Evolutionary conservation across 2,113 vertebrate species (phyloP).

Genomic region (Platysternon megacephalum): DNA sequence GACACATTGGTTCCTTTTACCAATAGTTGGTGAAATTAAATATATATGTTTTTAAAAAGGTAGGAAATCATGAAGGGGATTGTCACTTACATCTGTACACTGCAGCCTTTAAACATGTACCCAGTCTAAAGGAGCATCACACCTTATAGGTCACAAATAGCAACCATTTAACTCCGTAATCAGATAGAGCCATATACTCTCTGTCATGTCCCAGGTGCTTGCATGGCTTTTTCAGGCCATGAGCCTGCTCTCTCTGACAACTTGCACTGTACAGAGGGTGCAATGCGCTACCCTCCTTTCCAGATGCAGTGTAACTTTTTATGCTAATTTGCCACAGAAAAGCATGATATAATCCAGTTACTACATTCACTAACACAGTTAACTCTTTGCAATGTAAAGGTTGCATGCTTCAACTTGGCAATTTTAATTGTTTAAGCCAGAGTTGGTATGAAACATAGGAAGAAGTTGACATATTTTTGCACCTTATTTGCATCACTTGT

Average conservation of each 20-base stretch:
- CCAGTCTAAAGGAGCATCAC: accelerated
- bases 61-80: neutral
- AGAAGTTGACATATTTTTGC: neutral
- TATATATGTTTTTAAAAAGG: neutral
- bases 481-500: accelerated
- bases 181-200: neutral
- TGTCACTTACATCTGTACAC: neutral
- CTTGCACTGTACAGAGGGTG: neutral
- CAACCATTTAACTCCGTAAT: neutral
- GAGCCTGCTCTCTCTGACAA: neutral
- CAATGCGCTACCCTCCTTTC: neutral
- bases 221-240: neutral
- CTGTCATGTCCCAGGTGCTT: neutral
- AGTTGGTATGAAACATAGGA: accelerated
- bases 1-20: accelerated
- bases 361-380: neutral
- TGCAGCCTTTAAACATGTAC: neutral
- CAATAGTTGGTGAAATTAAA: neutral
- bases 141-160: neutral
- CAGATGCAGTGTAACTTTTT: neutral
- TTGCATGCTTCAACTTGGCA: accelerated
- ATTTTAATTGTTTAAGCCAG: neutral
- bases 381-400: neutral
- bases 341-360: neutral
- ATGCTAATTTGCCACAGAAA: accelerated